These are phyloP conservation scores for Mus spretus DNA, from an alignment of 2,797 vertebrate genomes.

Conservation along the genomic window DNA sequence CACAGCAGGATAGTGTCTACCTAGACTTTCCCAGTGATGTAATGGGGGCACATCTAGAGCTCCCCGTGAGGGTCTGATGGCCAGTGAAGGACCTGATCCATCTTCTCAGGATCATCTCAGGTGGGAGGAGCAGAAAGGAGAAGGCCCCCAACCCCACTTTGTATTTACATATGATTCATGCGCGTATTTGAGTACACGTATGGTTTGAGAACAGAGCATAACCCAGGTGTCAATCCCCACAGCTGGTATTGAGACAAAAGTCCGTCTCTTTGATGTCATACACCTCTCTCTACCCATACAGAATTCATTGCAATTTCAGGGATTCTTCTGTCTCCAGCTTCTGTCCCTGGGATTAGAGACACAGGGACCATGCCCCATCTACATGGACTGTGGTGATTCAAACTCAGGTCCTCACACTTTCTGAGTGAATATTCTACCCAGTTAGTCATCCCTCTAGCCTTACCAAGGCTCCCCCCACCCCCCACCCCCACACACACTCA, in stretches of 20 bases:
- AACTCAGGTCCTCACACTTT: neutral
- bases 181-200: neutral
- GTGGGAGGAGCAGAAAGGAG: neutral
- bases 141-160: neutral
- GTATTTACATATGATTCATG: neutral
- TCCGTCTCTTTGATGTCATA: neutral
- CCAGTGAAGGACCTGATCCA: neutral
- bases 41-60: neutral
- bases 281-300: neutral
- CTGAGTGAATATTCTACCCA: neutral
- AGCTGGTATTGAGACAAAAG: neutral
- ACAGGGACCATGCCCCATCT: neutral
- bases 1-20: neutral
- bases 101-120: neutral
- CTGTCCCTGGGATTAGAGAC: neutral
- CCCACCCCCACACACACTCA: slow-evolving; percentile 89
- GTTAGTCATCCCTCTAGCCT: too few relatives aligned
- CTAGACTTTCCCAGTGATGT: neutral
- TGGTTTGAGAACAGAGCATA: neutral
- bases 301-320: neutral
- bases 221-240: neutral
- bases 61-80: neutral
- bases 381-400: too few relatives aligned
- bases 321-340: neutral
- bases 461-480: neutral